phyloP scores from a whole-genome alignment of 2,797 vertebrate genomes.

The Hydrolagus colliei region DNA sequence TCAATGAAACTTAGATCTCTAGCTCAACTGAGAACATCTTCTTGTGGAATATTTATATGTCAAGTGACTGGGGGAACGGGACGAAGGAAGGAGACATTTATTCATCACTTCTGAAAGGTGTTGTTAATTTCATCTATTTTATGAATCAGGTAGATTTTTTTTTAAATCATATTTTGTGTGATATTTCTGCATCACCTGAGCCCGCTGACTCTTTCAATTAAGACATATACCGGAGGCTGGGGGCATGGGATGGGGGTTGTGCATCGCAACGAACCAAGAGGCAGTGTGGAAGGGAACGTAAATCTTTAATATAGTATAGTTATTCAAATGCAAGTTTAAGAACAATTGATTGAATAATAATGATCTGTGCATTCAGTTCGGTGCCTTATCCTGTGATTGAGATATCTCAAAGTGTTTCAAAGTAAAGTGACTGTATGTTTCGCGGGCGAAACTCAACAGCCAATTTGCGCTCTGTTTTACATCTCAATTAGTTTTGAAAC shows the following conservation, averaged over 20 bases:
- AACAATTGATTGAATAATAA: too few species aligned
- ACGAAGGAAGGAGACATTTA: neutral
- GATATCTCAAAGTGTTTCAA: too few species aligned
- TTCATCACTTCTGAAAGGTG: neutral
- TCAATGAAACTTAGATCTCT: neutral
- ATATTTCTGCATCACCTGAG: neutral
- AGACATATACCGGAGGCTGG: neutral
- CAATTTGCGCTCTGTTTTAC: too few species aligned
- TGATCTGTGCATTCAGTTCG: too few species aligned
- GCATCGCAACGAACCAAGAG: neutral
- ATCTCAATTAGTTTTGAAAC: too few species aligned
- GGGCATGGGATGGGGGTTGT: neutral
- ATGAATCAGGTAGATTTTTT: neutral
- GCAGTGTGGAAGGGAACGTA: neutral
- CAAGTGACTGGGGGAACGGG: neutral
- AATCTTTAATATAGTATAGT: neutral
- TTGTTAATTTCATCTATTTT: neutral
- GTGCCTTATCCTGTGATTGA: too few species aligned
- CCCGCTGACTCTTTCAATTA: neutral
- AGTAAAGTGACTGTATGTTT: too few species aligned
- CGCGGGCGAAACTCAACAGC: too few species aligned
- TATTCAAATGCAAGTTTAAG: neutral
- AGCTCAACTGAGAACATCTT: neutral
- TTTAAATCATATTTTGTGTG: neutral
- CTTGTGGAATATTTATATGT: neutral